Evolutionary conservation across 2,797 vertebrate genomes (phyloP).

Genomic region (Miichthys miiuy): DNA sequence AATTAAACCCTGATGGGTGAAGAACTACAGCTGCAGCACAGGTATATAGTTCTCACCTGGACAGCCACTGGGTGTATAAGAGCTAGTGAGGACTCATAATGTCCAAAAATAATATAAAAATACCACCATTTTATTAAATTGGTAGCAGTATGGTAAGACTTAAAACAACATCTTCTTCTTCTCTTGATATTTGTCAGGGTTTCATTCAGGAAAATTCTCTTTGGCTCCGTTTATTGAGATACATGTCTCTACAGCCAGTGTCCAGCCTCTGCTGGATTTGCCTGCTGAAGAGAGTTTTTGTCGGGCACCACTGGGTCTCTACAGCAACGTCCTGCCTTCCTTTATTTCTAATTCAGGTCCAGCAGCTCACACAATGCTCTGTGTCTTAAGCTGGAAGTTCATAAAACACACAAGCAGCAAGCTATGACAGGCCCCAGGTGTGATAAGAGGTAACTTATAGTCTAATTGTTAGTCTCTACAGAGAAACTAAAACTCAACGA

Average conservation of each 20-base stretch:
- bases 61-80: background rate
- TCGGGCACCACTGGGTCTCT: background rate
- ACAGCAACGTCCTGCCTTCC: constrained; percentile 6
- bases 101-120: background rate
- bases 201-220: background rate
- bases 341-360: constrained; percentile 14
- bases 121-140: no score
- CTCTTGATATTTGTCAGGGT: background rate
- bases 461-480: background rate
- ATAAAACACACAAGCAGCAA: background rate
- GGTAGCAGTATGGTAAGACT: background rate
- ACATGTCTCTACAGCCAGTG: background rate
- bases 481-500: background rate
- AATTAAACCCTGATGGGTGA: background rate
- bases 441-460: background rate
- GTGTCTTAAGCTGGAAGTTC: background rate
- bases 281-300: constrained; percentile 5
- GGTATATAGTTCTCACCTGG: background rate
- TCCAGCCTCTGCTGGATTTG: background rate
- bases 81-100: fast-evolving
- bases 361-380: constrained; percentile 3
- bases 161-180: background rate
- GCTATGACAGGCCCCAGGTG: constrained; percentile 29
- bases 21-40: background rate
- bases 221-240: background rate